A percentile compares a stretch with the other conserved stretches of the same genome.
These are phyloP conservation scores for Aspiorhynchus laticeps DNA, from an alignment of 2,113 vertebrate genomes.

Conservation along the genomic window DNA sequence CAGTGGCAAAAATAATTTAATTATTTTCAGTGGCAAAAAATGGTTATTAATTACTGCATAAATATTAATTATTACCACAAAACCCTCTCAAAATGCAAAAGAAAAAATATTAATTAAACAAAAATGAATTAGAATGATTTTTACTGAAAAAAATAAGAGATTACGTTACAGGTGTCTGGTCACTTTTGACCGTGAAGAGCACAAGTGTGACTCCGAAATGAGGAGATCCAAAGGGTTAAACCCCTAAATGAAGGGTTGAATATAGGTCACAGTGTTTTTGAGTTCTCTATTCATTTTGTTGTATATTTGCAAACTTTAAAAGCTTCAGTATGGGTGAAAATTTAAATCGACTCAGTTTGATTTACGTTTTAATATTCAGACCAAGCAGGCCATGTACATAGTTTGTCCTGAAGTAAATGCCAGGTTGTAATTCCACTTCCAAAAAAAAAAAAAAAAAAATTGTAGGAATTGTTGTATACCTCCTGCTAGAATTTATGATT, in stretches of 20 bases:
- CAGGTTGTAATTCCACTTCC: background rate
- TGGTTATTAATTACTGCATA: no score
- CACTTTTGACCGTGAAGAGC: no score
- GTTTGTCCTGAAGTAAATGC: background rate
- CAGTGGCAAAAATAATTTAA: no score
- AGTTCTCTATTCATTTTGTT: background rate
- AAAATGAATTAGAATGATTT: no score
- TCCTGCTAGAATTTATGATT: background rate
- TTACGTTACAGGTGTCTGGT: no score
- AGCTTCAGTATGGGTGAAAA: background rate
- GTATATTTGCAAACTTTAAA: conserved; percentile 11
- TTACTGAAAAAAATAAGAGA: no score
- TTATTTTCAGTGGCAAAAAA: no score
- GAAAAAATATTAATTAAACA: no score
- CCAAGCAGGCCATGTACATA: background rate
- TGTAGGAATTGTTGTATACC: background rate
- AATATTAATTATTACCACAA: no score
- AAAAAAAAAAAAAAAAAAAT: background rate
- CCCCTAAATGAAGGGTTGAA: background rate
- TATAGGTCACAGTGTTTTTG: background rate
- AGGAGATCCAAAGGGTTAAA: no score
- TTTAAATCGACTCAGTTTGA: background rate
- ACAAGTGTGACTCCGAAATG: no score
- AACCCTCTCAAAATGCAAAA: no score
- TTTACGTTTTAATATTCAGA: conserved; percentile 14